A percentile compares a stretch with the other conserved stretches of the same genome.
phyloP scores from a whole-genome alignment of 2,797 vertebrate genomes.

The Coluber constrictor region DNA sequence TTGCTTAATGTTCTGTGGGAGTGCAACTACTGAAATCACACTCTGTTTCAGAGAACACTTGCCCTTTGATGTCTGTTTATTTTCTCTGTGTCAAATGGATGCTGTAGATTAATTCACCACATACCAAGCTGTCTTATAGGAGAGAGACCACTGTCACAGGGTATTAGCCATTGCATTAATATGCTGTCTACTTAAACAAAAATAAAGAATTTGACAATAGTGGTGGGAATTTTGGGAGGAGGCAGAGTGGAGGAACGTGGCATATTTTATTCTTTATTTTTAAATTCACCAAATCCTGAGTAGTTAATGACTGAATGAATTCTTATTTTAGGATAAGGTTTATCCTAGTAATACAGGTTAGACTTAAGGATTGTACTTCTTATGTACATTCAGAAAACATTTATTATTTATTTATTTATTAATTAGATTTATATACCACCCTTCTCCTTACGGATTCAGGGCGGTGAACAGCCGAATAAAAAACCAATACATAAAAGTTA shows the following conservation, averaged over 20 bases:
- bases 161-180: conserved; percentile 41
- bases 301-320: background rate
- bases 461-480: too few relatives aligned
- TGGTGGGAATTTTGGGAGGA: background rate
- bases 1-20: conserved; percentile 12
- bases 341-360: background rate
- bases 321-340: background rate
- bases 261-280: conserved; percentile 24
- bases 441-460: too few relatives aligned
- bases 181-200: conserved; percentile 34
- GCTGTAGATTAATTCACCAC: conserved; percentile 24
- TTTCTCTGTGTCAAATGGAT: background rate
- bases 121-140: conserved; percentile 10
- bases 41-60: conserved; percentile 22
- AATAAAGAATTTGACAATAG: background rate
- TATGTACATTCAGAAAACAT: background rate
- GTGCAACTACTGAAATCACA: conserved; percentile 8
- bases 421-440: too few relatives aligned
- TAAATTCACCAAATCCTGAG: background rate
- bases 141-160: background rate
- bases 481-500: too few relatives aligned
- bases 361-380: background rate
- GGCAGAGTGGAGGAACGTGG: background rate
- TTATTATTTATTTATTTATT: too few relatives aligned
- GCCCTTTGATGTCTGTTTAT: conserved; percentile 33